Percentiles rank a stretch among this genome's conserved stretches.
Evolutionary conservation across 2,113 vertebrate genomes (phyloP).

Genomic region (Ictidomys tridecemlineatus): DNA sequence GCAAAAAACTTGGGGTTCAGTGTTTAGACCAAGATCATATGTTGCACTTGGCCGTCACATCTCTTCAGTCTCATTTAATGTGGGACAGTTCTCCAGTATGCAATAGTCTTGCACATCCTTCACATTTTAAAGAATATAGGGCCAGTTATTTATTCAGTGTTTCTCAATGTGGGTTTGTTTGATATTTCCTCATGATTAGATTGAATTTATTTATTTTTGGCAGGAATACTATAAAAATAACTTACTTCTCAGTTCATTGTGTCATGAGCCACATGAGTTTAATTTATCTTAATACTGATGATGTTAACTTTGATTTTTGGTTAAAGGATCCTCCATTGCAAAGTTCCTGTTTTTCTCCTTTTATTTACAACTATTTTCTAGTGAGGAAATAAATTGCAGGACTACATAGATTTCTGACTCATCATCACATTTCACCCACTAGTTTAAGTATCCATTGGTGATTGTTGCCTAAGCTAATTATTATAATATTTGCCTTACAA

Average conservation of each 20-base stretch:
- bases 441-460: neutral
- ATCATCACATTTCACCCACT: neutral
- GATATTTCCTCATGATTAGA: neutral
- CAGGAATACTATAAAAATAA: neutral
- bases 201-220: neutral
- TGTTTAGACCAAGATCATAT: neutral
- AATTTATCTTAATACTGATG: neutral
- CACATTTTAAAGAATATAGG: neutral
- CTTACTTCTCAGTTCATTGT: neutral
- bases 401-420: neutral
- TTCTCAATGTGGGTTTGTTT: neutral
- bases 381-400: neutral
- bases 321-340: neutral
- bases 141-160: neutral
- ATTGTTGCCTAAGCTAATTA: neutral
- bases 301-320: neutral
- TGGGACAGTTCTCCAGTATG: neutral
- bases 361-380: neutral
- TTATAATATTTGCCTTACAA: neutral
- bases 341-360: neutral
- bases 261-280: neutral
- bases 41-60: neutral
- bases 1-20: neutral
- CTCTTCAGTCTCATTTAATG: constrained; percentile 4
- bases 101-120: neutral